Evolutionary conservation across 2,888 invertebrate genomes (phyloP).

Genomic region (Ferdinandea cuprea): DNA sequence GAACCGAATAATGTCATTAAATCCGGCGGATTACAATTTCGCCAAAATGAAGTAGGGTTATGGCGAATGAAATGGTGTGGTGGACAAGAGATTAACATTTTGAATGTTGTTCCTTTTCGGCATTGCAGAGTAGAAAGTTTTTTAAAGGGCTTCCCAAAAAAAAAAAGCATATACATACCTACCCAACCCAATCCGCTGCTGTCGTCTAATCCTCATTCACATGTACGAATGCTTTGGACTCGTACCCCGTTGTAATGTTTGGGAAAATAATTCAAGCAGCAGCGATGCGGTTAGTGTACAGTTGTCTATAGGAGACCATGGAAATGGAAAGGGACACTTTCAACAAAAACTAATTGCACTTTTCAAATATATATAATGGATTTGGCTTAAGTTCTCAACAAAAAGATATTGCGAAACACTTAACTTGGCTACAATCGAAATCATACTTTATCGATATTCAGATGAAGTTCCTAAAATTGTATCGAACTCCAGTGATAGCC

Average conservation of each 20-base stretch:
- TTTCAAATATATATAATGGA: background rate
- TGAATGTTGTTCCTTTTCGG: conserved; percentile 36
- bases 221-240: conserved; percentile 48
- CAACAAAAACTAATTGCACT: conserved; percentile 9
- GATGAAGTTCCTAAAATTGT: no score
- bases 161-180: background rate
- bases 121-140: conserved; percentile 30
- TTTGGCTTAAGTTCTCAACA: background rate
- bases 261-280: conserved; percentile 25
- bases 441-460: no score
- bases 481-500: no score
- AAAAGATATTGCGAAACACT: no score
- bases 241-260: conserved; percentile 28
- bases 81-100: conserved; percentile 70
- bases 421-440: no score
- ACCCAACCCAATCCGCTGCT: conserved; percentile 17
- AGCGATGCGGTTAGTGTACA: conserved; percentile 26
- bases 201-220: conserved; percentile 57
- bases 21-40: conserved; percentile 71
- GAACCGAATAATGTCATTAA: conserved; percentile 71
- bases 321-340: no score
- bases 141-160: conserved; percentile 59
- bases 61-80: conserved; percentile 51
- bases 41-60: conserved; percentile 66
- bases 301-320: no score